Evolutionary conservation across 1,140 invertebrate genomes (phyloP), one percentile per base, ranked within the genome.

Genomic region (Drosophila nasuta): DNA sequence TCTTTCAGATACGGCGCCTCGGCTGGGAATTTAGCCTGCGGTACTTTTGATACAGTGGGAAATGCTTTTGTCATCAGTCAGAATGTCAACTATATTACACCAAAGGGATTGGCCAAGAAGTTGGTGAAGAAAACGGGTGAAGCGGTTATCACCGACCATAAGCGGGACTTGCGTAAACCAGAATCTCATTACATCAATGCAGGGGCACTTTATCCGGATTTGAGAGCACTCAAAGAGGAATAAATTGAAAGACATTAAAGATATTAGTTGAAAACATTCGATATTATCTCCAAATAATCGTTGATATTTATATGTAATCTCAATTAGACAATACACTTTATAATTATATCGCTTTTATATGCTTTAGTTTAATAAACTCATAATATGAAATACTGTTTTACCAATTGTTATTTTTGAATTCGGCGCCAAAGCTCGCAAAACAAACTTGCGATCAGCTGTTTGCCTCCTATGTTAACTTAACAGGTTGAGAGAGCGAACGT

Each of bases 51-150:
- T 79, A 94, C 95, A 1, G 93, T 95, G 17, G 95, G 96, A 11
- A 96, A 96, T 91, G 93, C 95, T 2, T 94, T 94, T 41, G 86
- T 93, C 72, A 94, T 95, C 3, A 94, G 93, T 15, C 93, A 94
- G 74, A 95, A 95, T 91, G 93, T 95, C 0, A 94, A 94, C 78
- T 93, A 93, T 43, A 91, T 96, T 5, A 95, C 94, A 4, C 94
- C 95, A 1, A 96, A 95, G 87, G 94, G 95, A 5, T 79, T 96
- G 17, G 94, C 94, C 6, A 96, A 96, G 76, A 92, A 92, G 58
- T 93, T 95, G 41, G 95, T 94, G 0, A 96, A 96, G 83, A 94
- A 94, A 59, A 94, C 95, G 6, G 95, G 95, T 2, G 95, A 94
- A 90, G 94, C 94, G 7, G 83, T 95, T 5, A 81, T 95, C 0